A percentile compares a stretch with the other conserved stretches of the same genome.
Conservation (phyloP, 1,140 invertebrate species). For the Trigoniulus corallinus region DNA sequence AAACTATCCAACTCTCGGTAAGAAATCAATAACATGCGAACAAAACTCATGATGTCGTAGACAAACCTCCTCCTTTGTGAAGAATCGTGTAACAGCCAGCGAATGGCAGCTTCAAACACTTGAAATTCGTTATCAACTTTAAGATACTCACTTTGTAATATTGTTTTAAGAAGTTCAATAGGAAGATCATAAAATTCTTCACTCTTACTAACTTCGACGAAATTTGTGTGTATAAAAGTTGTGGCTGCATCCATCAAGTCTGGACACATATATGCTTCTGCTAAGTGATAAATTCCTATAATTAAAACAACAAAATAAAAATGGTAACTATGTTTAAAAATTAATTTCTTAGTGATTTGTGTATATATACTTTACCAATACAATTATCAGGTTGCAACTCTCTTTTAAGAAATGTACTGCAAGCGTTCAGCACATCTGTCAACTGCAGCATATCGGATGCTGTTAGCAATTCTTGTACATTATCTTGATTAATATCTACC, state of each 20-base stretch:
- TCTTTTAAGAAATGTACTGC: constrained; percentile 70
- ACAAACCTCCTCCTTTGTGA: constrained; percentile 59
- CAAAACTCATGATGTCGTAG: constrained; percentile 67
- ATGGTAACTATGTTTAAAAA: neutral
- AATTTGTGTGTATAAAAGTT: constrained; percentile 72
- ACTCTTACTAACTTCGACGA: constrained; percentile 54
- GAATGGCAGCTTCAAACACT: constrained; percentile 75
- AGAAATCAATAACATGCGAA: constrained; percentile 70
- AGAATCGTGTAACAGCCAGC: constrained; percentile 76
- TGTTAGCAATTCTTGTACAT: constrained; percentile 74
- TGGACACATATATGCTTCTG: constrained; percentile 73
- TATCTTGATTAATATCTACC: constrained; percentile 41
- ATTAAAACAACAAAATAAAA: neutral
- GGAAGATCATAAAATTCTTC: constrained; percentile 80
- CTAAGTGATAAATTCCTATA: constrained; percentile 42
- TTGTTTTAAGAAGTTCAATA: constrained; percentile 55
- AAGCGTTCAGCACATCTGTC: constrained; percentile 65
- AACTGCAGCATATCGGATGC: constrained; percentile 87
- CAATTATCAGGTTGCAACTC: constrained; percentile 80
- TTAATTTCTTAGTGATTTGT: neutral
- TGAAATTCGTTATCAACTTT: constrained; percentile 80
- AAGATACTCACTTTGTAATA: constrained; percentile 72
- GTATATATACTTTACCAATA: constrained; percentile 39
- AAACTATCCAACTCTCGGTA: constrained; percentile 27
- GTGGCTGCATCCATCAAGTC: constrained; percentile 61